Percentiles rank a stretch among this genome's conserved stretches.
phyloP scores from a whole-genome alignment of 1,140 invertebrate genomes.

The Atta texana region DNA sequence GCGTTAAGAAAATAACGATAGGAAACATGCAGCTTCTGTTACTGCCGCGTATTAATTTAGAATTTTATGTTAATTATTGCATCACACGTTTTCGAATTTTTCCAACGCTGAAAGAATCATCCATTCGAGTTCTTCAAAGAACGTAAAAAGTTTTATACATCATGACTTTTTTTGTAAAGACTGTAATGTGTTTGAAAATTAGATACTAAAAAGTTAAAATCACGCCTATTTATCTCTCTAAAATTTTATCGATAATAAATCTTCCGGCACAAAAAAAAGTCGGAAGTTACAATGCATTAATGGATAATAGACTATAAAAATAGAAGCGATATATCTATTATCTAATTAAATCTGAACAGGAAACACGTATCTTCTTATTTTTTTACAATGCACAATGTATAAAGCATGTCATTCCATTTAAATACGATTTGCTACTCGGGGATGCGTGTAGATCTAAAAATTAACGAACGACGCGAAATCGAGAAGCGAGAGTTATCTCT shows the following conservation, averaged over 20 bases:
- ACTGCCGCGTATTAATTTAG: not conserved
- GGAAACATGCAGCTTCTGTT: not conserved
- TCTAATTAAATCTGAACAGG: not conserved
- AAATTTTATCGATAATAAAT: slow-evolving; percentile 23
- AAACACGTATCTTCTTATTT: not conserved
- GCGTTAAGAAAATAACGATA: not conserved
- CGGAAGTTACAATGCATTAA: not conserved
- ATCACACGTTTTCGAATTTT: not conserved
- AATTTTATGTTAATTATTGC: slow-evolving; percentile 12
- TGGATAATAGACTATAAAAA: not conserved
- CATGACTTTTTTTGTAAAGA: not conserved
- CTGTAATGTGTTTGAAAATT: not conserved
- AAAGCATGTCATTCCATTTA: not conserved
- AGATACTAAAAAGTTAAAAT: slow-evolving; percentile 11
- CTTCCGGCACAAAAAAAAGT: not conserved
- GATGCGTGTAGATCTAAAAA: not conserved
- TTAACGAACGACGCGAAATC: not conserved
- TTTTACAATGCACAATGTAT: not conserved
- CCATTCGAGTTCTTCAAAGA: not conserved
- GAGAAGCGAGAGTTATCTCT: not conserved
- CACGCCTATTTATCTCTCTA: not conserved
- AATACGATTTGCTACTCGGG: not conserved
- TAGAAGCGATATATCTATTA: too few species aligned
- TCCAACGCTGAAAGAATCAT: not conserved
- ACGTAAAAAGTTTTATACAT: not conserved